Percentiles rank a stretch among this genome's conserved stretches.
Evolutionary conservation across 1,140 invertebrate genomes (phyloP).

Genomic region (Stenopsyche tienmushanensis): DNA sequence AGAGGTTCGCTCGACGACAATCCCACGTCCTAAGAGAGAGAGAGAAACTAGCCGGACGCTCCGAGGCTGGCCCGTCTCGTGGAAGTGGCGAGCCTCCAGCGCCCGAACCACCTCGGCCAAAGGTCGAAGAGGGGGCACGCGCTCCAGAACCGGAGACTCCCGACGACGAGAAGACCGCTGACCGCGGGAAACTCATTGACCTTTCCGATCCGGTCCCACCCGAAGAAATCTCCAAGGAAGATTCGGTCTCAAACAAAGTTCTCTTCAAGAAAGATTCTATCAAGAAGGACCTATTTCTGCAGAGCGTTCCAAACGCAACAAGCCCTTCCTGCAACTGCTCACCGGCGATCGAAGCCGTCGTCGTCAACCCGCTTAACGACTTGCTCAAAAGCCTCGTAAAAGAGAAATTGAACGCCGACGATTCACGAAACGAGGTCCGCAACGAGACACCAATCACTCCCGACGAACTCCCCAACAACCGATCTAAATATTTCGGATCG

Average conservation of each 20-base stretch:
- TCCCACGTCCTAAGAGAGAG: conserved; percentile 78
- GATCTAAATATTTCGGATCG: conserved; percentile 59
- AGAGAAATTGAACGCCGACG: conserved; percentile 59
- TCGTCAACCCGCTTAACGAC: conserved; percentile 54
- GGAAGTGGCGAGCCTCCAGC: conserved; percentile 9
- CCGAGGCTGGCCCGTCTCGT: conserved; percentile 44
- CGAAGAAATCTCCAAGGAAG: conserved; percentile 51
- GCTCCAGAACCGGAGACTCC: conserved; percentile 43
- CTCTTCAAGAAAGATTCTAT: conserved; percentile 51
- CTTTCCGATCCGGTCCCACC: conserved; percentile 47
- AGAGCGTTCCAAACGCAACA: conserved; percentile 50
- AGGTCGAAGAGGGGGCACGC: neutral
- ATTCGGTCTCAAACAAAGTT: conserved; percentile 53
- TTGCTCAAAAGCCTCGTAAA: conserved; percentile 54
- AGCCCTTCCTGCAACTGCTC: conserved; percentile 48
- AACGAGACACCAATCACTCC: conserved; percentile 56
- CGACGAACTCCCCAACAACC: conserved; percentile 67
- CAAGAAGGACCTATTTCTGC: conserved; percentile 49
- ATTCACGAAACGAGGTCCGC: conserved; percentile 60
- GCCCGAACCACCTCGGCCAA: conserved; percentile 42
- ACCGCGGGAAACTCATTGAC: conserved; percentile 45
- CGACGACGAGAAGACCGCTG: neutral
- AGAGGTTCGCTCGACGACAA: conserved; percentile 89
- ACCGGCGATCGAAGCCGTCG: conserved; percentile 53
- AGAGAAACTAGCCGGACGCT: conserved; percentile 59